Percentiles rank a stretch among this genome's conserved stretches.
Conservation (phyloP, 2,113 vertebrate species). For the Lepisosteus oculatus region DNA sequence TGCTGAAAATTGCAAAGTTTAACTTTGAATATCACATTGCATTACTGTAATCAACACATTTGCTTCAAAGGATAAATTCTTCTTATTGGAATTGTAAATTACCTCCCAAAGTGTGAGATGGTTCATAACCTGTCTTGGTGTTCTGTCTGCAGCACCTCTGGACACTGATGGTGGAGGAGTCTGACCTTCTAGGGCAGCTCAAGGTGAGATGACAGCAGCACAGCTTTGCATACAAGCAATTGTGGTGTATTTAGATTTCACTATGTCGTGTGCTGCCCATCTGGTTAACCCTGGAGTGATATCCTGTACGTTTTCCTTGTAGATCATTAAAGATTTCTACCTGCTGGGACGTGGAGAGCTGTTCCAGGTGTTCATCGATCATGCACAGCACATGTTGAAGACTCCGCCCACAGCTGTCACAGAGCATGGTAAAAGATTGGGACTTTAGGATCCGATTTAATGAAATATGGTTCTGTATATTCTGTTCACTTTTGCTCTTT, state of each 20-base stretch:
- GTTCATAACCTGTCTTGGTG: conserved; percentile 31
- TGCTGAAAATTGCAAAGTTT: too few relatives aligned
- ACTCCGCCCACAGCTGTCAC: conserved; percentile 90
- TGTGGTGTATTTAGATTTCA: neutral
- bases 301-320: conserved; percentile 23
- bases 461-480: neutral
- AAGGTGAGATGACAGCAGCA: conserved; percentile 72
- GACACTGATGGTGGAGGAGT: conserved; percentile 97
- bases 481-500: neutral
- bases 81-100: conserved; percentile 9
- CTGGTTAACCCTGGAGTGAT: neutral
- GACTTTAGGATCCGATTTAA: too few relatives aligned
- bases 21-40: too few relatives aligned
- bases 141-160: conserved; percentile 81
- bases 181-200: conserved; percentile 88
- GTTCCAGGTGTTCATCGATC: conserved; percentile 96
- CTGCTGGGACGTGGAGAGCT: conserved; percentile 93
- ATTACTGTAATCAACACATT: neutral
- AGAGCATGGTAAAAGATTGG: conserved; percentile 83
- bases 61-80: neutral
- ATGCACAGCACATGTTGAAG: conserved; percentile 94
- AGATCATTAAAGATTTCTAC: conserved; percentile 98
- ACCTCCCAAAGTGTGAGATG: conserved; percentile 4
- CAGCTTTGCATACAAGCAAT: neutral
- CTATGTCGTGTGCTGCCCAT: neutral